phyloP scores from a whole-genome alignment of 2,797 vertebrate genomes.

The Myotis pilosus region DNA sequence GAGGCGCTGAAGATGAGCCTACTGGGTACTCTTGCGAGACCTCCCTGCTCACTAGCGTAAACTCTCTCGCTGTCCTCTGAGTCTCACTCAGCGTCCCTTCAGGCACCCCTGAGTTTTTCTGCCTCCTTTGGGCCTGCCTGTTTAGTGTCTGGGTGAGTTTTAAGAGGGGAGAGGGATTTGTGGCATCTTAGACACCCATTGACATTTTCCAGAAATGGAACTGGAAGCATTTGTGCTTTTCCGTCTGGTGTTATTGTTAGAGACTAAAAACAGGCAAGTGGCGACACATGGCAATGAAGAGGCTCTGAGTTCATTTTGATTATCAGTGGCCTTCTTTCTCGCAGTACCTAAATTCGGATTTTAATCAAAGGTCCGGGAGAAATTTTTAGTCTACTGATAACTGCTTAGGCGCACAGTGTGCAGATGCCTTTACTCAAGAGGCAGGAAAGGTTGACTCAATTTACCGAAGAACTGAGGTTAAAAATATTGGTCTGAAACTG shows the following conservation, averaged over 20 bases:
- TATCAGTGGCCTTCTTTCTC: background rate
- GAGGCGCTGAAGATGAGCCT: conserved; percentile 33
- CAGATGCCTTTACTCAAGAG: background rate
- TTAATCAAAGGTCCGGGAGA: background rate
- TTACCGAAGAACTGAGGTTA: background rate
- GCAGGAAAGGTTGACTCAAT: background rate
- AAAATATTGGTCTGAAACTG: background rate
- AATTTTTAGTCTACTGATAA: background rate
- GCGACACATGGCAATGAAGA: background rate
- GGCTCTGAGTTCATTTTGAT: background rate
- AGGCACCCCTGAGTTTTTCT: background rate
- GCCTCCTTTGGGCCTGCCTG: conserved; percentile 43
- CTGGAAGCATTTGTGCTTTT: conserved; percentile 50
- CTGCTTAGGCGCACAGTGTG: background rate
- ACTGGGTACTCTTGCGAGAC: background rate
- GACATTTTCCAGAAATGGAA: conserved; percentile 76
- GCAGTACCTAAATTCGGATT: background rate
- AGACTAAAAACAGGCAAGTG: conserved; percentile 35
- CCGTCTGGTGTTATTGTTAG: conserved; percentile 50
- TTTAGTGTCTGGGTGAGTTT: conserved; percentile 72
- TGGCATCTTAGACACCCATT: conserved; percentile 50
- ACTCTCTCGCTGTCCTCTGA: background rate
- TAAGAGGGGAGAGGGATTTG: conserved; percentile 73
- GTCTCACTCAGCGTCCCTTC: background rate
- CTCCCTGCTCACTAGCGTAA: background rate